Conservation (phyloP, 2,113 vertebrate genomes). For the Barbus barbus region DNA sequence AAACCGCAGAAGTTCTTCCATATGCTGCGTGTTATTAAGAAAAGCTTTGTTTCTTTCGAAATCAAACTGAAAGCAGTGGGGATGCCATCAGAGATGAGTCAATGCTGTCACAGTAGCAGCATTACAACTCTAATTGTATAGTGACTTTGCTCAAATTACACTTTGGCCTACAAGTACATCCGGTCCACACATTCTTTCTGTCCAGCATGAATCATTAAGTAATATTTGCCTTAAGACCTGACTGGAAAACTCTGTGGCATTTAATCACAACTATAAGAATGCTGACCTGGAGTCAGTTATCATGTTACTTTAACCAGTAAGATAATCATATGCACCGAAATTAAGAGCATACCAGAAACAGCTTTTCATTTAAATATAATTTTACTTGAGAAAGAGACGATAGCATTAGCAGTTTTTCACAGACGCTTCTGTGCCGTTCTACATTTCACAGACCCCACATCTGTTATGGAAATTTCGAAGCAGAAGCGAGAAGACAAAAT, state of each 20-base stretch:
- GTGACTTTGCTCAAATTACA: not conserved
- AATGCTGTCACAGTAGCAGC: not conserved
- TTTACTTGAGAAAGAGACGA: slow-evolving; percentile 58
- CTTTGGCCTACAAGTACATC: not conserved
- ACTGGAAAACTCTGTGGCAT: not conserved
- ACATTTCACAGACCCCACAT: slow-evolving; percentile 69
- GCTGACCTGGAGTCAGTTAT: not conserved
- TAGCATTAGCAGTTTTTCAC: slow-evolving; percentile 61
- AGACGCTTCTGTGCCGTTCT: slow-evolving; percentile 58
- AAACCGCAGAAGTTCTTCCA: not conserved
- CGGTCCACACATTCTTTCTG: slow-evolving; percentile 2
- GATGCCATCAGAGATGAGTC: slow-evolving; percentile 13
- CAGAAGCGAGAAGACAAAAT: slow-evolving; percentile 66
- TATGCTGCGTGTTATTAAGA: not conserved
- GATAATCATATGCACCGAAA: not conserved
- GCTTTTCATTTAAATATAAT: slow-evolving; percentile 43
- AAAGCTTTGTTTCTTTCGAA: not conserved
- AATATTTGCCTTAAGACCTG: not conserved
- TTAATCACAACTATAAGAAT: not conserved
- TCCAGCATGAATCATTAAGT: not conserved
- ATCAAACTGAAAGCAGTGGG: not conserved
- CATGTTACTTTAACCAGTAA: not conserved
- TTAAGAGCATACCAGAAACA: not conserved
- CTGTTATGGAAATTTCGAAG: slow-evolving; percentile 70
- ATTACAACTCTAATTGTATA: not conserved